Conservation (phyloP, 2,888 invertebrate genomes). For the Drosophila parthenogenetica region DNA sequence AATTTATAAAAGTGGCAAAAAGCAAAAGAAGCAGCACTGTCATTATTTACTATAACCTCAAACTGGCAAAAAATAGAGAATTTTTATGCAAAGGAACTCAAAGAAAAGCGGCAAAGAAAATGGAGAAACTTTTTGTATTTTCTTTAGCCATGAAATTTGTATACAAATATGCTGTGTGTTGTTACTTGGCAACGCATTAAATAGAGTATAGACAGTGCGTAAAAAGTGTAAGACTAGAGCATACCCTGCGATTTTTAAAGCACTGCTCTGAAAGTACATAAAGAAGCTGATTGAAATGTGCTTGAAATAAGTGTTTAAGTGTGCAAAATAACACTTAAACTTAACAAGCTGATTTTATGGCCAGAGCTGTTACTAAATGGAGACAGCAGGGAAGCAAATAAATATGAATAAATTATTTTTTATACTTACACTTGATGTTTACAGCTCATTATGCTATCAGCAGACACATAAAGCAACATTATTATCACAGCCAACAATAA, state of each 20-base stretch:
- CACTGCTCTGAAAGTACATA: background rate
- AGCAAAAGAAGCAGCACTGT: slow-evolving; percentile 6
- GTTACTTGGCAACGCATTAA: background rate
- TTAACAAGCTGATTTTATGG: background rate
- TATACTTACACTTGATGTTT: slow-evolving; percentile 13
- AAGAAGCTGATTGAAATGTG: too few species aligned
- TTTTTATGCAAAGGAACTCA: background rate
- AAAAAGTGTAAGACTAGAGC: background rate
- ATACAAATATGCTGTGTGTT: background rate
- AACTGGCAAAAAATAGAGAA: slow-evolving; percentile 6
- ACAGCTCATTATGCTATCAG: slow-evolving; percentile 41
- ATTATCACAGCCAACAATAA: slow-evolving; percentile 26
- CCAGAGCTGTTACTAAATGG: background rate
- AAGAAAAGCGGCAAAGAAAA: background rate
- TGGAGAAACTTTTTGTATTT: background rate
- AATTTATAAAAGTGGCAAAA: slow-evolving; percentile 61
- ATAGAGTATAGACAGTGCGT: background rate
- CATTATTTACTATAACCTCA: slow-evolving; percentile 1
- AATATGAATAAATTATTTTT: background rate
- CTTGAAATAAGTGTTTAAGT: background rate
- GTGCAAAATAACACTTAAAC: background rate
- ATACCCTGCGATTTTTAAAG: background rate
- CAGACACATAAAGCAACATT: slow-evolving; percentile 23
- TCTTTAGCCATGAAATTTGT: slow-evolving; percentile 1
- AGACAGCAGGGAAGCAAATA: background rate